phyloP scores from a whole-genome alignment of 2,797 vertebrate species.

The Graptemys geographica region DNA sequence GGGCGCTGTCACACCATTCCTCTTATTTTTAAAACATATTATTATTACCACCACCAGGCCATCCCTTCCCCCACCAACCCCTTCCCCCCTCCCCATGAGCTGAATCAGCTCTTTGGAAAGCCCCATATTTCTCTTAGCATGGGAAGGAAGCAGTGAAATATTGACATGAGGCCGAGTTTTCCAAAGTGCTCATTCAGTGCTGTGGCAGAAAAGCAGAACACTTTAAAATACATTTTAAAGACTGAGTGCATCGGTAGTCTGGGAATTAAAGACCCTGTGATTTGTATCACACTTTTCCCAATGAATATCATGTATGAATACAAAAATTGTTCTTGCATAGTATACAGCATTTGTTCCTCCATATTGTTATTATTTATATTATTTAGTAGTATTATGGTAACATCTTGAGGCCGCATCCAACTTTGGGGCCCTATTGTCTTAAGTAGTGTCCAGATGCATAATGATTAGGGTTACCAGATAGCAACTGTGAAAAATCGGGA shows the following conservation, averaged over 20 bases:
- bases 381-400: accelerated
- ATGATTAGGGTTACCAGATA: neutral
- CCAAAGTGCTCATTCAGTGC: neutral
- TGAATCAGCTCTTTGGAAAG: neutral
- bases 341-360: neutral
- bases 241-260: neutral
- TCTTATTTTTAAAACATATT: neutral
- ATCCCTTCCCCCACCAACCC: neutral
- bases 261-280: neutral
- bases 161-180: neutral
- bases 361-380: neutral
- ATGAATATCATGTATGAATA: neutral
- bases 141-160: neutral
- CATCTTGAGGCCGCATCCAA: neutral
- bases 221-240: accelerated
- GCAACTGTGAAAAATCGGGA: too few relatives aligned
- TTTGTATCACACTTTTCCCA: neutral
- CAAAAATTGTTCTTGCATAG: neutral
- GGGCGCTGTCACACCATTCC: neutral
- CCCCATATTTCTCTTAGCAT: neutral
- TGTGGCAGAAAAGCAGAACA: neutral
- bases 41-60: neutral
- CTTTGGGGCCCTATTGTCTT: neutral
- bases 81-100: neutral
- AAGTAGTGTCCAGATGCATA: neutral